phyloP scores from a whole-genome alignment of 2,797 vertebrate species.

The Myotis planiceps region DNA sequence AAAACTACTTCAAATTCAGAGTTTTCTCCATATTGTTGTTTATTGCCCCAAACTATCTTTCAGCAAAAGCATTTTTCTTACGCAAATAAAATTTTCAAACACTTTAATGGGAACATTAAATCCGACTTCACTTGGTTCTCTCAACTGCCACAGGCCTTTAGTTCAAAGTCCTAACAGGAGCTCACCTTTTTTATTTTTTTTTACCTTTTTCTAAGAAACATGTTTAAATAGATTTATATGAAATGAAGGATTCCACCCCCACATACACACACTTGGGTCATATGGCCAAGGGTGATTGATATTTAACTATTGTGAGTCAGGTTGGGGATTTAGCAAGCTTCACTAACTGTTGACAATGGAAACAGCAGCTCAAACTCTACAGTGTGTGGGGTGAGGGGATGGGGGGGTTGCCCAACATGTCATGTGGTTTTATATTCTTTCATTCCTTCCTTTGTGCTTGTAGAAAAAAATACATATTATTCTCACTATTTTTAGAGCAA shows the following conservation, averaged over 20 bases:
- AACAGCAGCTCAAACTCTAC: background rate
- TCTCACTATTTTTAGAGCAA: background rate
- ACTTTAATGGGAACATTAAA: constrained; percentile 62
- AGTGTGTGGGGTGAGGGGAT: fast-evolving
- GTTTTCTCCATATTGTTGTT: constrained; percentile 65
- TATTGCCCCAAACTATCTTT: constrained; percentile 70
- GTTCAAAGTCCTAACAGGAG: background rate
- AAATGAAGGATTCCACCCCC: background rate
- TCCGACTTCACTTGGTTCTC: background rate
- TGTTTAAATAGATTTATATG: background rate
- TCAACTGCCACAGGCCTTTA: background rate
- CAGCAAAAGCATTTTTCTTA: constrained; percentile 69
- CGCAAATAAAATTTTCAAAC: constrained; percentile 72
- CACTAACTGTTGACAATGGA: background rate
- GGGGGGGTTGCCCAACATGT: fast-evolving
- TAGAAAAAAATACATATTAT: background rate
- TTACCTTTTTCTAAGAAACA: background rate
- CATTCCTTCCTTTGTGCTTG: background rate
- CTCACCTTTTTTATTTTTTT: background rate
- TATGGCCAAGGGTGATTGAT: background rate
- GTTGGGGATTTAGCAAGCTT: background rate
- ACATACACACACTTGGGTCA: background rate
- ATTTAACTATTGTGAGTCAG: background rate
- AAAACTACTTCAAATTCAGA: constrained; percentile 73
- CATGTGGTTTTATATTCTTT: background rate